phyloP scores from a whole-genome alignment of 2,797 vertebrate species.

The Mionectes olivaceus region DNA sequence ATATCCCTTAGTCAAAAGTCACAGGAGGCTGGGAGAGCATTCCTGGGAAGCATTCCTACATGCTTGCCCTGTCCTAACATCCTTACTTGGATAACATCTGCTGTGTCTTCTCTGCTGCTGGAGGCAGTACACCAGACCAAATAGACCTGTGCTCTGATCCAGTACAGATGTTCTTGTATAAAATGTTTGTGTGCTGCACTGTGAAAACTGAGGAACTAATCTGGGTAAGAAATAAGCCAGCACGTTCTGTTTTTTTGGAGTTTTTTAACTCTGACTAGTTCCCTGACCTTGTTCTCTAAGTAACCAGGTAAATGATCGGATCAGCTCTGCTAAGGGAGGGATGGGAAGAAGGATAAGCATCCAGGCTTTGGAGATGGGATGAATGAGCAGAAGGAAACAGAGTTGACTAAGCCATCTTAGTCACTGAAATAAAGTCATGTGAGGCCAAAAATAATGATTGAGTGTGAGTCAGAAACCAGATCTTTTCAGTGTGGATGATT shows the following conservation, averaged over 20 bases:
- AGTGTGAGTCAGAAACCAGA: fast-evolving
- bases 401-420: background rate
- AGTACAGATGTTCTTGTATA: background rate
- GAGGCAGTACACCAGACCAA: background rate
- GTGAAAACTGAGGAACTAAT: background rate
- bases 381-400: background rate
- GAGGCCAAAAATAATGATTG: background rate
- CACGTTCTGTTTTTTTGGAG: background rate
- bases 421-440: background rate
- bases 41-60: background rate
- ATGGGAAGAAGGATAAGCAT: background rate
- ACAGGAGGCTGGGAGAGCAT: background rate
- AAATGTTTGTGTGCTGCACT: background rate
- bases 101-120: background rate
- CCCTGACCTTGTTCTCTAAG: background rate
- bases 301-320: background rate
- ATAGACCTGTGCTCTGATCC: background rate
- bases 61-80: background rate
- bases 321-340: background rate
- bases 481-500: background rate
- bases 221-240: background rate
- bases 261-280: background rate
- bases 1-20: background rate
- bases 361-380: background rate
- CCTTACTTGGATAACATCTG: background rate